phyloP scores from a whole-genome alignment of 2,888 invertebrate species.

The Lasioglossum pauxillum region DNA sequence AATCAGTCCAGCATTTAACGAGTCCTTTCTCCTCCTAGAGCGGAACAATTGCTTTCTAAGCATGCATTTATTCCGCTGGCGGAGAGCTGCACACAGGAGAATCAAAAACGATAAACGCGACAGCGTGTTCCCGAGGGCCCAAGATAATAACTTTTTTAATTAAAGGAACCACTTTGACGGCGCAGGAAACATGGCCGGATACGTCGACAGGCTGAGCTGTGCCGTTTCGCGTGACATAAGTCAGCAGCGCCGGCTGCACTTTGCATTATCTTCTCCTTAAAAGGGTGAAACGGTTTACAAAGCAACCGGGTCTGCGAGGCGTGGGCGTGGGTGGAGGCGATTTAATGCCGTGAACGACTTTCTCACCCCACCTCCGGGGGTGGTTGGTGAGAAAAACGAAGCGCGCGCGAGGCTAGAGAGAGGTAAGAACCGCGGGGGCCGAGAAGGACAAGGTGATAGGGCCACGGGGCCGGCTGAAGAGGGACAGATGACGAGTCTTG shows the following conservation, averaged over 20 bases:
- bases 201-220: not conserved
- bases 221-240: slow-evolving; percentile 48
- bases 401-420: slow-evolving; percentile 50
- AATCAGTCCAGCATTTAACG: not conserved
- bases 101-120: slow-evolving; percentile 2
- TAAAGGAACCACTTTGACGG: slow-evolving; percentile 55
- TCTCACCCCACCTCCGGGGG: slow-evolving; percentile 48
- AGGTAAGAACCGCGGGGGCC: slow-evolving; percentile 46
- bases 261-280: slow-evolving; percentile 56
- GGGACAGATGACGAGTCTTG: slow-evolving; percentile 61
- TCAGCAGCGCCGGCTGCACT: slow-evolving; percentile 38
- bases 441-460: slow-evolving; percentile 42
- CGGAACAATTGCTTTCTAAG: not conserved
- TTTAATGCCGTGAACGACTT: slow-evolving; percentile 76
- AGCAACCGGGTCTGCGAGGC: slow-evolving; percentile 48
- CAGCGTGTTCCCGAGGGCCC: not conserved
- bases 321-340: slow-evolving; percentile 73
- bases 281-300: slow-evolving; percentile 54
- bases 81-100: not conserved
- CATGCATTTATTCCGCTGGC: not conserved
- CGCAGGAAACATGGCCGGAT: slow-evolving; percentile 3
- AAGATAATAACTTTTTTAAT: slow-evolving; percentile 68
- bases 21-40: not conserved
- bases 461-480: slow-evolving; percentile 30
- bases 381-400: slow-evolving; percentile 43